These are phyloP conservation scores for Antigone vipio DNA, from an alignment of 2,113 vertebrate species.

Conservation along the genomic window DNA sequence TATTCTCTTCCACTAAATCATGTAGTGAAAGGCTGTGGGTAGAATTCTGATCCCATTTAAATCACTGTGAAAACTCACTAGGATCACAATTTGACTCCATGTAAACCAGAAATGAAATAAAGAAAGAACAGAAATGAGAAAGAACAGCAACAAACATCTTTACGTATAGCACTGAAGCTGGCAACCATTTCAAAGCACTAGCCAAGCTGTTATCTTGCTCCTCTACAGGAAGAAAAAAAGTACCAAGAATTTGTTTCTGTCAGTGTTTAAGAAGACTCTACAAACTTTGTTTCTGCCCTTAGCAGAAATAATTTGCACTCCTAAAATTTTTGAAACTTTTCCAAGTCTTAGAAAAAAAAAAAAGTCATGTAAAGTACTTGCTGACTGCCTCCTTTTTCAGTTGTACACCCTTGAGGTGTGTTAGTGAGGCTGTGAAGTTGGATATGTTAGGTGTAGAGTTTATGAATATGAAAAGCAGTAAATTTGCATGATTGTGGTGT, in stretches of 20 bases:
- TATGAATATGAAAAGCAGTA: constrained; percentile 59
- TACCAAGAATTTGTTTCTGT: neutral
- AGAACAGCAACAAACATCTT: neutral
- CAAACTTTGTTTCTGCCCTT: constrained; percentile 33
- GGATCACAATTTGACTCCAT: neutral
- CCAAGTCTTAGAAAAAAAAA: constrained; percentile 1
- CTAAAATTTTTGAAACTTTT: constrained; percentile 45
- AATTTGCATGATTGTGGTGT: constrained; percentile 45
- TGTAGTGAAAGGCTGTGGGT: neutral
- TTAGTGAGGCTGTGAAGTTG: constrained; percentile 23
- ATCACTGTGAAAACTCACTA: neutral
- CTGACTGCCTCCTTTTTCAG: constrained; percentile 39
- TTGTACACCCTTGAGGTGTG: constrained; percentile 29
- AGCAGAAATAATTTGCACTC: constrained; percentile 51
- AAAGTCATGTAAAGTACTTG: neutral
- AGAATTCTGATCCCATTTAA: neutral
- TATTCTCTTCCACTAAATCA: neutral
- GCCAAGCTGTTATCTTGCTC: neutral
- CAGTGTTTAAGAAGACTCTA: neutral
- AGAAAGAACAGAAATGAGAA: neutral
- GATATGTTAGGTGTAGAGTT: constrained; percentile 38
- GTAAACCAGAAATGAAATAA: neutral
- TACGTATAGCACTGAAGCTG: neutral
- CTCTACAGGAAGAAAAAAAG: neutral
- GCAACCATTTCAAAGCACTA: constrained; percentile 2